Percentiles rank a stretch among this genome's conserved stretches.
Evolutionary conservation across 2,797 vertebrate genomes (phyloP).

Genomic region (Sebastolobus alascanus): DNA sequence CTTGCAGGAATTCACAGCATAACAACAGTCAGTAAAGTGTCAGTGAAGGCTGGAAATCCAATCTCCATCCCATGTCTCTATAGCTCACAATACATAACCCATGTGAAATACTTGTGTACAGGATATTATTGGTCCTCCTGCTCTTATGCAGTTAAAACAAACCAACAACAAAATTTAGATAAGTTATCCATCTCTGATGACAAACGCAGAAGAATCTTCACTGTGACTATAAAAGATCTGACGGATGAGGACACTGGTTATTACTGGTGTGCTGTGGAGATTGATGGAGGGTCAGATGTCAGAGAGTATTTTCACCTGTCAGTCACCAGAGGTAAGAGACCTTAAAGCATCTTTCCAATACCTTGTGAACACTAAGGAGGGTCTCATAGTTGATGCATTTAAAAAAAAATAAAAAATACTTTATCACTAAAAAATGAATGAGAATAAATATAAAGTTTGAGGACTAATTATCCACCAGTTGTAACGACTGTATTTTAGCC

Average conservation of each 20-base stretch:
- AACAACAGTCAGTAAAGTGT: slow-evolving; percentile 16
- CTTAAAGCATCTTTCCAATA: neutral
- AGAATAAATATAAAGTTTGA: too few relatives aligned
- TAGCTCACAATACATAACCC: accelerated
- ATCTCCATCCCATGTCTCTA: slow-evolving; percentile 58
- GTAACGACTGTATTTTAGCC: too few relatives aligned
- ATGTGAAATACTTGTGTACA: slow-evolving; percentile 55
- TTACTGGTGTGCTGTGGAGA: slow-evolving; percentile 64
- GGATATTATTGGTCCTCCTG: accelerated
- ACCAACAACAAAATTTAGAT: accelerated
- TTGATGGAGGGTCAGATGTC: accelerated
- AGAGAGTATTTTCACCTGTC: neutral
- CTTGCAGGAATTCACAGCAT: slow-evolving; percentile 33
- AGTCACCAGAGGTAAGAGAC: slow-evolving; percentile 35
- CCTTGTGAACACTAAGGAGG: neutral
- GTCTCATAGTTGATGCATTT: neutral
- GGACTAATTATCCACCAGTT: neutral
- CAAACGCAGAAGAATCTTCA: slow-evolving; percentile 29
- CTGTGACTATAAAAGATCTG: slow-evolving; percentile 34
- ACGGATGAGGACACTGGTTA: accelerated
- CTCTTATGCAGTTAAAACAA: neutral
- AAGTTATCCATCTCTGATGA: slow-evolving; percentile 57
- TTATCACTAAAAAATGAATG: too few relatives aligned
- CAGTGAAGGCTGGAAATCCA: slow-evolving; percentile 22
- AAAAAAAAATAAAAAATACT: too few relatives aligned